Conservation (phyloP, 1,140 invertebrate genomes). For the Drosophila kurseongensis region DNA sequence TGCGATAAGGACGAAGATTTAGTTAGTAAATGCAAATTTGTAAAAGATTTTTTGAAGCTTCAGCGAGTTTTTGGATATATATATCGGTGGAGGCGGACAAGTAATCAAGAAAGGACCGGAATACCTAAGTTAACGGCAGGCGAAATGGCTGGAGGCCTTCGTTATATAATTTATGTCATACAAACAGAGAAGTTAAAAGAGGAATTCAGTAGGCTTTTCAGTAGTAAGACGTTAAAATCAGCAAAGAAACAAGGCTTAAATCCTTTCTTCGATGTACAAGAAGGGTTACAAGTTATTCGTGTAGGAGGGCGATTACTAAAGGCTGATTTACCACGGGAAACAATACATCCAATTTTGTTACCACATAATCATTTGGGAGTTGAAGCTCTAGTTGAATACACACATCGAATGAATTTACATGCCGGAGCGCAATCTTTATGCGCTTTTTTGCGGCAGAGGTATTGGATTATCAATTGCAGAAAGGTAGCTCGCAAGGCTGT, state of each 20-base stretch:
- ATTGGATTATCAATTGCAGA: slow-evolving; percentile 8
- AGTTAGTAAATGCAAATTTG: not conserved
- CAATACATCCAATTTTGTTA: too few relatives aligned
- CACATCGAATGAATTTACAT: slow-evolving; percentile 3
- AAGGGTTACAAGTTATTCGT: too few relatives aligned
- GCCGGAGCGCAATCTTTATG: slow-evolving; percentile 12
- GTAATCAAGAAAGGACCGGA: slow-evolving; percentile 1
- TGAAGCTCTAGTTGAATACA: too few relatives aligned
- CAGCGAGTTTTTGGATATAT: slow-evolving; percentile 14
- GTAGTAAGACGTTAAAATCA: slow-evolving; percentile 3
- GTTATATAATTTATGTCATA: slow-evolving; percentile 14
- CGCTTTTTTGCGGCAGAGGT: slow-evolving; percentile 11
- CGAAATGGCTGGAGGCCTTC: slow-evolving; percentile 8
- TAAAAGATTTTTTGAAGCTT: slow-evolving; percentile 2
- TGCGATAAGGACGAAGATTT: not conserved
- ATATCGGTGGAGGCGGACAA: not conserved
- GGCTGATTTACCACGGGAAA: too few relatives aligned
- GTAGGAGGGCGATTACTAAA: too few relatives aligned
- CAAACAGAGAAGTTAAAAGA: slow-evolving; percentile 6
- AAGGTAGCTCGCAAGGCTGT: slow-evolving; percentile 16
- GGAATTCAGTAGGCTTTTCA: slow-evolving; percentile 1
- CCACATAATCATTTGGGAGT: too few relatives aligned
- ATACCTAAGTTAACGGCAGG: not conserved
- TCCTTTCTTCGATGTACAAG: too few relatives aligned
- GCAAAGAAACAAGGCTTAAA: too few relatives aligned